Percentiles rank a stretch among this genome's conserved stretches.
Evolutionary conservation across 2,888 invertebrate genomes (phyloP).

Genomic region (Agrochola macilenta): DNA sequence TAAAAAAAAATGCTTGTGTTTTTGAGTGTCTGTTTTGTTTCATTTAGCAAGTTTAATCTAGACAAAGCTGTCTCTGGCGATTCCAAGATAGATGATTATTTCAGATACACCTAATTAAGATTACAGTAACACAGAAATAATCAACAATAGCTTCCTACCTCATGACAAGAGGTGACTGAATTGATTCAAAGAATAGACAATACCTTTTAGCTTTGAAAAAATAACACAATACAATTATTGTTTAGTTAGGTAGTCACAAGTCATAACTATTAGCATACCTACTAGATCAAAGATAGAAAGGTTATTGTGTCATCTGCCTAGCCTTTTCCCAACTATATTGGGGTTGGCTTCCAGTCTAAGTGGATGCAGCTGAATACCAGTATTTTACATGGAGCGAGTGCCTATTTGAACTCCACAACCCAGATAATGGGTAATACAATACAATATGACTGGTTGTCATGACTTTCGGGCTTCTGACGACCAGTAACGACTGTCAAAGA

Average conservation of each 20-base stretch:
- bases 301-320: background rate
- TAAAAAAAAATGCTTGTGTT: background rate
- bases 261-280: background rate
- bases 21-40: background rate
- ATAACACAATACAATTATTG: constrained; percentile 14
- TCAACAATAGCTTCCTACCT: constrained; percentile 1
- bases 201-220: constrained; percentile 5
- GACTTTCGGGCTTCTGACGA: too few relatives aligned
- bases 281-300: background rate
- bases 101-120: background rate
- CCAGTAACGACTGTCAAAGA: too few relatives aligned
- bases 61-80: background rate
- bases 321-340: background rate
- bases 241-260: background rate
- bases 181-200: constrained; percentile 15
- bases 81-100: background rate
- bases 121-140: constrained; percentile 1
- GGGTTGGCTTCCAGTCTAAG: too few relatives aligned
- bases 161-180: background rate
- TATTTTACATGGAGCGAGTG: background rate
- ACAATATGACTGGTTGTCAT: too few relatives aligned
- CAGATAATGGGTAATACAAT: background rate
- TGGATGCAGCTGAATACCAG: background rate
- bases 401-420: too few relatives aligned
- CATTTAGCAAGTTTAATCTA: background rate